phyloP scores from a whole-genome alignment of 1,140 invertebrate species.

The Campoletis sonorensis region DNA sequence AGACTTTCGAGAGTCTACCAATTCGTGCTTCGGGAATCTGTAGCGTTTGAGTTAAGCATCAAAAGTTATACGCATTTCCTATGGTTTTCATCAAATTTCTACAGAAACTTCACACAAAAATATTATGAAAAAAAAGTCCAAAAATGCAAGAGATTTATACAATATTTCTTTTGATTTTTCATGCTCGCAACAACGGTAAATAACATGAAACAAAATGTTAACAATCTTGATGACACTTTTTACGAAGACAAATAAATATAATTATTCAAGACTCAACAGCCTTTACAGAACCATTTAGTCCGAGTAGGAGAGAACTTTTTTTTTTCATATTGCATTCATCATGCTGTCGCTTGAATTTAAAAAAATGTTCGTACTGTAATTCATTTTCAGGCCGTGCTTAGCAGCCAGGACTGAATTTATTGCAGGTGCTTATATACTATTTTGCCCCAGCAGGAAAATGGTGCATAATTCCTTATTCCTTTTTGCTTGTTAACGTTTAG shows the following conservation, averaged over 20 bases:
- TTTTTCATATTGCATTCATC: no score
- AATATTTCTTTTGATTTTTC: no score
- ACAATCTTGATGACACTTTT: neutral
- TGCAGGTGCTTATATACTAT: neutral
- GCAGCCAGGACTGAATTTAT: neutral
- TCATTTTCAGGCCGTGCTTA: neutral
- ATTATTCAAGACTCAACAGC: neutral
- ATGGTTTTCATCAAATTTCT: neutral
- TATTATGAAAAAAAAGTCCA: no score
- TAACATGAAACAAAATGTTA: neutral
- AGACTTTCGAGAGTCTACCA: neutral
- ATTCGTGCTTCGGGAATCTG: constrained; percentile 19
- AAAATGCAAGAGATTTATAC: no score
- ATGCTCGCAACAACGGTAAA: neutral
- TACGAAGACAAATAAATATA: neutral
- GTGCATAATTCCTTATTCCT: neutral
- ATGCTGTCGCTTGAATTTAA: no score
- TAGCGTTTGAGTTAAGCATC: no score
- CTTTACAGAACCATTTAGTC: no score
- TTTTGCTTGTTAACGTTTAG: neutral
- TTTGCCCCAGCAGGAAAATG: neutral
- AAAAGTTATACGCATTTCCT: no score
- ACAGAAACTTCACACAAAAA: no score
- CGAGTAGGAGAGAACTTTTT: no score
- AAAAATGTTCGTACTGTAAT: no score